Base-by-base conservation (phyloP, 1,140 invertebrate species). In the Hermatobates lingyangjiaoensis region DNA sequence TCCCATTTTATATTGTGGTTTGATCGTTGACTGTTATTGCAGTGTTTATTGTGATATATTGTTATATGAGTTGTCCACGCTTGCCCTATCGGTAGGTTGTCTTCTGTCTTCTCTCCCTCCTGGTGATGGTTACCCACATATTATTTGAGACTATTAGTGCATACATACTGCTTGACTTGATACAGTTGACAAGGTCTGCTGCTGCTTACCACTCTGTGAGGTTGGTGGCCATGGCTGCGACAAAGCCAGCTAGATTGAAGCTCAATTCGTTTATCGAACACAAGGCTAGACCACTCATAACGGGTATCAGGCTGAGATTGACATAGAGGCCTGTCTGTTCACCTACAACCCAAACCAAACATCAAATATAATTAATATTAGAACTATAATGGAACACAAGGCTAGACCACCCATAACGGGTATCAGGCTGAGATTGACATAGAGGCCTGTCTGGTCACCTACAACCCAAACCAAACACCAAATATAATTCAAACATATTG, bases 391-490 rank as follows among this genome's bases (percentile, higher is more conserved):
- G 42, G 82, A 85, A 66, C 83, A 87, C n/a, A 88, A 62, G 26
- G 82, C 83, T 47, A 89, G 68, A 18, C 86, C 86, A 54, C 74
- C 71, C 85, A 88, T 88, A n/a, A 88, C 82, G 46, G 85, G 84
- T 50, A 89, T 69, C 48, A 89, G 70, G 50, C 83, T 86, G 50
- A 86, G 61, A 66, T 81, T 82, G 12, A 86, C 83, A 63, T 78
- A 81, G 25, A 81, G 60, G 20, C 81, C 80, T 20, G 83, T 87
- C 57, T 74, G 67, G 68, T 85, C 81, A 46, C 80, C 79, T 76
- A 57, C 42, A 52, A 55, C 10, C 10, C 30, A n/a, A n/a, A n/a
- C n/a, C n/a, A n/a, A n/a, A n/a, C n/a, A n/a, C n/a, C n/a, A n/a
- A n/a, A n/a, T n/a, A n/a, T n/a, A n/a, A n/a, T n/a, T n/a, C n/a